Percentiles rank a stretch among this genome's conserved stretches.
These are phyloP conservation scores for Agapornis roseicollis DNA, from an alignment of 2,113 vertebrate species.

Conservation along the genomic window DNA sequence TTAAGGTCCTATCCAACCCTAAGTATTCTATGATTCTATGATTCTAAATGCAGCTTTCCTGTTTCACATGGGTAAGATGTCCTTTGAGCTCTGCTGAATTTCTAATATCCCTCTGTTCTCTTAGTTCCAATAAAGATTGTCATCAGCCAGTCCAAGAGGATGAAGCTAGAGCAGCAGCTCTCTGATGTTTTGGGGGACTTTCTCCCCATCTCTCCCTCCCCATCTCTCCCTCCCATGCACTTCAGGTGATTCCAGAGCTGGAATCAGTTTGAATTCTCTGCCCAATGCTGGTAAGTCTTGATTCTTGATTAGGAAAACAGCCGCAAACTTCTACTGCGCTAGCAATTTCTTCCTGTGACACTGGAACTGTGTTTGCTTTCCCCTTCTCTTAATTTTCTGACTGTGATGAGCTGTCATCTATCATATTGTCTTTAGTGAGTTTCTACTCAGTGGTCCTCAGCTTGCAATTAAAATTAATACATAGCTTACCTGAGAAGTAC, in stretches of 20 bases:
- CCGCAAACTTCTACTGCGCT: not conserved
- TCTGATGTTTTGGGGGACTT: not conserved
- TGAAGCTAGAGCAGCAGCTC: not conserved
- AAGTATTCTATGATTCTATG: too few species aligned
- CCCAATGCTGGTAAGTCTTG: not conserved
- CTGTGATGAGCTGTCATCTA: not conserved
- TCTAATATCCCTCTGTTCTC: not conserved
- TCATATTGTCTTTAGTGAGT: not conserved
- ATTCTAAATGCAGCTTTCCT: too few species aligned
- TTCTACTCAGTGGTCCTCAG: not conserved
- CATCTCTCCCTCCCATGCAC: not conserved
- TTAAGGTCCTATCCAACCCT: too few species aligned
- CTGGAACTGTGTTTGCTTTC: not conserved
- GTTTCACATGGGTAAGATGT: rapidly evolving
- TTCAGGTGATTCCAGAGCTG: not conserved
- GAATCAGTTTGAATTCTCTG: not conserved
- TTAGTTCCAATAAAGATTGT: not conserved
- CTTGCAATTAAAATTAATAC: not conserved
- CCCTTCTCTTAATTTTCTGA: not conserved
- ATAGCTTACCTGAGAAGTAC: not conserved
- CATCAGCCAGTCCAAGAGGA: not conserved
- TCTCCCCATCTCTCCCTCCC: too few species aligned
- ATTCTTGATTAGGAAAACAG: not conserved
- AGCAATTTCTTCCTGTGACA: not conserved
- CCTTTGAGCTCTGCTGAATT: not conserved